Conservation (phyloP, 2,113 vertebrate species). For the Azemiops feae region DNA sequence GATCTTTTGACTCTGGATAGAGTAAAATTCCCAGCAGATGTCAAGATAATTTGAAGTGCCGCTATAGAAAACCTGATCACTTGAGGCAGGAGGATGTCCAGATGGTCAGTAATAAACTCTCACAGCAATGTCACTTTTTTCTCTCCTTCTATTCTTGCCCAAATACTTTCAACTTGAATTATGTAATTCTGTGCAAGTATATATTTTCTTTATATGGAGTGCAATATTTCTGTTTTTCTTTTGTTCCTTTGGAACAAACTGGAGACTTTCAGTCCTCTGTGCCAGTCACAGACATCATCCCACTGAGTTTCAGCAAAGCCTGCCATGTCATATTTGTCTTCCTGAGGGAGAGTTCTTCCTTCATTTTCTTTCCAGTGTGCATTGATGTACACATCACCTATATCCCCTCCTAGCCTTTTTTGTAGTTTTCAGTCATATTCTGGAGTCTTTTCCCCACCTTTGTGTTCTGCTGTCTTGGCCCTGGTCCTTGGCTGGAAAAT, state of each 20-base stretch:
- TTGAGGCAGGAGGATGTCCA: not conserved
- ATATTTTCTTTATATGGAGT: not conserved
- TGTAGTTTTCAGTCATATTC: not conserved
- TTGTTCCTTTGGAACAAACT: not conserved
- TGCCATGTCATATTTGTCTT: not conserved
- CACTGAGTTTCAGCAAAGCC: not conserved
- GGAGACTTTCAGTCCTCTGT: not conserved
- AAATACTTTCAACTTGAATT: not conserved
- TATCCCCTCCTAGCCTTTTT: not conserved
- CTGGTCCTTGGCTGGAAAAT: not conserved
- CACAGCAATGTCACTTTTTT: not conserved
- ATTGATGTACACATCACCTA: not conserved
- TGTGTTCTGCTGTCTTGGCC: not conserved
- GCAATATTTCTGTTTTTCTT: not conserved
- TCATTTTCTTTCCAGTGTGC: not conserved
- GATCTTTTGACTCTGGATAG: not conserved
- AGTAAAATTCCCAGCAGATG: not conserved
- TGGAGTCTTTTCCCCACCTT: not conserved
- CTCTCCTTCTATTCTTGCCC: not conserved
- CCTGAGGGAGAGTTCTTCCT: not conserved
- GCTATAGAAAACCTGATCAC: not conserved
- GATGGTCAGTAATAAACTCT: not conserved
- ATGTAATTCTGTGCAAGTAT: not conserved
- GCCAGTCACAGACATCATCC: not conserved
- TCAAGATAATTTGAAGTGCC: not conserved